Base-by-base conservation (phyloP, 1,140 invertebrate genomes). In the Pristionchus pacificus region DNA sequence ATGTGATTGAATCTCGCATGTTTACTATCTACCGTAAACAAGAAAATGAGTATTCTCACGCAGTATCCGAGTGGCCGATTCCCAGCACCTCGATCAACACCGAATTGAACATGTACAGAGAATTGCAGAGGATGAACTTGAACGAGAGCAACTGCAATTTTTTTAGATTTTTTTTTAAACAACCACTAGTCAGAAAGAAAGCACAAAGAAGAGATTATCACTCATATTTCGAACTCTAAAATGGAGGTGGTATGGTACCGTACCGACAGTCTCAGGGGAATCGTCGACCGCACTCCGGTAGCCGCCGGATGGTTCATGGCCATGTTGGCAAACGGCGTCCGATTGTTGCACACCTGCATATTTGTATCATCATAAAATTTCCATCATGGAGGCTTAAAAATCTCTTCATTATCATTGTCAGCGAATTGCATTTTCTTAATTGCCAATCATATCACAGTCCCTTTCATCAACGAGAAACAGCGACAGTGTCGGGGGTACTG, bases 61-160 rank as follows among this genome's bases (percentile, higher is more conserved):
- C n/a, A n/a, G n/a, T n/a, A 19, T 49, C 38, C 38, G 38, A 25
- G 29, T 70, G 69, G 59, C 81, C 81, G 60, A 81, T 84, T 14
- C 82, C 81, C 68, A 84, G 38, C 2, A 82, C 74, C 70, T 82
- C 81, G 68, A 84, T 74, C 0, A 79, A 29, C 28, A 79, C 76
- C 55, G 81, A 84, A 62, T 82, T 82, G 67, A 82, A 80, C 72
- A 82, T 71, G 65, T 82, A 82, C 1, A 82, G 77, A 24, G 81
- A 84, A 60, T 84, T 83, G 57, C 81, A 82, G n/a, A 84, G 57
- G 55, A 83, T 76, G 64, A 84, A 82, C 74, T 82, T 82, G n/a
- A 80, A 73, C 33, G 81, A 81, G 0, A 82, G 64, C 27, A 82
- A 60, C 79, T 80, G 29, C 57, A 80, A 77, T 28, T 60, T 27